A percentile compares a stretch with the other conserved stretches of the same genome.
These are phyloP conservation scores for Baronia brevicornis DNA, from an alignment of 2,888 invertebrate genomes.

Conservation along the genomic window DNA sequence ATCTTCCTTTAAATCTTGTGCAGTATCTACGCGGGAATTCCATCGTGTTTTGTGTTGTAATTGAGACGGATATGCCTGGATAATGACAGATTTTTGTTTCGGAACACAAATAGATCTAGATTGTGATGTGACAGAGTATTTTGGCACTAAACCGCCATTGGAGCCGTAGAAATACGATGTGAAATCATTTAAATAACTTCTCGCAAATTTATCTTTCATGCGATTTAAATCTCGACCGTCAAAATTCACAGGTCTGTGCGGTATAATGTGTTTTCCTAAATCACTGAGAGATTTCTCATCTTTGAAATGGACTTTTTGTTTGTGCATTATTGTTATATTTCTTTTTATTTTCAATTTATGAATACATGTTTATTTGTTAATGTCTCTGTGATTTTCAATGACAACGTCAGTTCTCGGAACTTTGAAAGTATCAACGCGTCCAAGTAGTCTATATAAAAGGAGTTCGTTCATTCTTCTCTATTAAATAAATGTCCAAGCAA, in stretches of 20 bases:
- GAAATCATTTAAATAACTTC: slow-evolving; percentile 11
- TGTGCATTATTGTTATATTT: slow-evolving; percentile 21
- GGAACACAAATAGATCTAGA: too few relatives aligned
- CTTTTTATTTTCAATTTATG: slow-evolving; percentile 15
- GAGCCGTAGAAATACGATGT: slow-evolving; percentile 4
- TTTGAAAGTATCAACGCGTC: too few relatives aligned
- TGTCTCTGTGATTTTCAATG: slow-evolving; percentile 4
- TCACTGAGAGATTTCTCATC: slow-evolving; percentile 9
- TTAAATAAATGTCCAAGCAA: slow-evolving; percentile 33
- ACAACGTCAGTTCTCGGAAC: too few relatives aligned
- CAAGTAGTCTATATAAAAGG: too few relatives aligned
- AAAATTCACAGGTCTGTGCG: slow-evolving; percentile 24
- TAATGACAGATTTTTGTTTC: too few relatives aligned
- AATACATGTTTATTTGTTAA: slow-evolving; percentile 15
- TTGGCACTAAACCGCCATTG: neutral
- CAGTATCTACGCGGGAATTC: too few relatives aligned
- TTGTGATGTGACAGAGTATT: slow-evolving; percentile 8
- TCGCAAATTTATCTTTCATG: too few relatives aligned
- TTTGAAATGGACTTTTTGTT: slow-evolving; percentile 18
- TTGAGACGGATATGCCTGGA: too few relatives aligned
- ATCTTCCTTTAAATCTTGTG: too few relatives aligned
- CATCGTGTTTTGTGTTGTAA: too few relatives aligned
- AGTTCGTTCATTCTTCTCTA: slow-evolving; percentile 14
- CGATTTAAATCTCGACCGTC: slow-evolving; percentile 25
- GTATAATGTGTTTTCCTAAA: neutral